Evolutionary conservation across 2,888 invertebrate species (phyloP).

Genomic region (Machimus atricapillus): DNA sequence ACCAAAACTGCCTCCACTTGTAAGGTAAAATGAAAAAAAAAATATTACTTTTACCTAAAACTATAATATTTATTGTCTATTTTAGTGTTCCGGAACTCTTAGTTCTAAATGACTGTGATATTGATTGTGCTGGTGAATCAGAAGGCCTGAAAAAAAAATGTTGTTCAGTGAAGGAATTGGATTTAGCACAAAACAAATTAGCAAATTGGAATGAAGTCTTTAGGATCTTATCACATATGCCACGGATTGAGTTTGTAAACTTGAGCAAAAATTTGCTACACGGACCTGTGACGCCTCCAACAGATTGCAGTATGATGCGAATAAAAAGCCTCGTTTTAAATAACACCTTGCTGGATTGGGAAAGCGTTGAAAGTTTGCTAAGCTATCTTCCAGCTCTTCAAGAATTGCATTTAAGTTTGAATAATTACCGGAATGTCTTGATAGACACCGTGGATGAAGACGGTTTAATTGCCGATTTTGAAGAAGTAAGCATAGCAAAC

Average conservation of each 20-base stretch:
- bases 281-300: slow-evolving; percentile 67
- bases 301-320: slow-evolving; percentile 63
- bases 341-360: slow-evolving; percentile 87
- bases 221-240: slow-evolving; percentile 85
- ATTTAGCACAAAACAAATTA: slow-evolving; percentile 91
- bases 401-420: slow-evolving; percentile 91
- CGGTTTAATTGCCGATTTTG: slow-evolving; percentile 11
- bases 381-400: slow-evolving; percentile 80
- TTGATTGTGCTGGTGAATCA: slow-evolving; percentile 86
- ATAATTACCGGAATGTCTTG: slow-evolving; percentile 82
- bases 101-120: slow-evolving; percentile 90
- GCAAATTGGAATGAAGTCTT: slow-evolving; percentile 91
- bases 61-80: neutral
- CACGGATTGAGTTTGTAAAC: slow-evolving; percentile 88
- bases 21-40: slow-evolving; percentile 50
- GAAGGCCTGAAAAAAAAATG: slow-evolving; percentile 82
- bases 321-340: slow-evolving; percentile 84
- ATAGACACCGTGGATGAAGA: slow-evolving; percentile 64
- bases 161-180: slow-evolving; percentile 89
- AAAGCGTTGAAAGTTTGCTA: slow-evolving; percentile 78
- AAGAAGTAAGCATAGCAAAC: slow-evolving; percentile 6
- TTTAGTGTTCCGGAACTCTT: slow-evolving; percentile 79
- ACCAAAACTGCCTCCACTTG: slow-evolving; percentile 79
- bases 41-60: neutral
- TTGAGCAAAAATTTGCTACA: slow-evolving; percentile 87